phyloP scores from a whole-genome alignment of 2,888 invertebrate genomes.

The Phortica okadai region DNA sequence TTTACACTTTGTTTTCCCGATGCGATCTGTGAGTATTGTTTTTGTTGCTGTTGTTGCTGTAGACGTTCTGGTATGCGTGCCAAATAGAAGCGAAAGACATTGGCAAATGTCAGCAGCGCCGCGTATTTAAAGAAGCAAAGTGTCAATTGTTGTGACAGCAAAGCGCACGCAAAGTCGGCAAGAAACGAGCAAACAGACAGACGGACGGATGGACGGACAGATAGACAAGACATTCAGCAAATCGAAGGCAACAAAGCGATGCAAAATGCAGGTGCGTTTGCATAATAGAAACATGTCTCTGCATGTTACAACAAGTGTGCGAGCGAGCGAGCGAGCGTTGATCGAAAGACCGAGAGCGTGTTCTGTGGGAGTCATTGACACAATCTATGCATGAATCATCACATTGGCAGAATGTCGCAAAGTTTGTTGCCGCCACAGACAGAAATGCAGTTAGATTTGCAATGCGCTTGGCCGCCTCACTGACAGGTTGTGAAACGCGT shows the following conservation, averaged over 20 bases:
- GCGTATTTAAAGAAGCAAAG: conserved; percentile 47
- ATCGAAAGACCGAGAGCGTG: not conserved
- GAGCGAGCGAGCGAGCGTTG: not conserved
- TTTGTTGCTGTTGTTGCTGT: conserved; percentile 4
- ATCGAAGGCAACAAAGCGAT: no score
- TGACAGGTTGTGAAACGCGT: conserved; percentile 40
- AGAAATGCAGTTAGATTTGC: conserved; percentile 55
- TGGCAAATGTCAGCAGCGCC: conserved; percentile 37
- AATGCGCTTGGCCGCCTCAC: conserved; percentile 44
- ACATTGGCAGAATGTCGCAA: not conserved
- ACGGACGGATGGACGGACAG: not conserved
- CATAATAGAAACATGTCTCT: not conserved
- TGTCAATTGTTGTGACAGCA: conserved; percentile 68
- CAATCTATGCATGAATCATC: conserved; percentile 15
- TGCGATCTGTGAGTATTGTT: not conserved
- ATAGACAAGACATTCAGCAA: not conserved
- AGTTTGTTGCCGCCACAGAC: not conserved
- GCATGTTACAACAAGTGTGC: not conserved
- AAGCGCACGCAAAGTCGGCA: conserved; percentile 17
- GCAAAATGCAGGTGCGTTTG: conserved; percentile 13
- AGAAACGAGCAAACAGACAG: not conserved
- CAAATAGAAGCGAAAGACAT: conserved; percentile 34
- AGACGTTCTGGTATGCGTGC: conserved; percentile 22
- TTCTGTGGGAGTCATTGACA: not conserved
- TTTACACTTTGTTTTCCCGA: no score